Evolutionary conservation across 2,797 vertebrate genomes (phyloP).

Genomic region (Falco concolor): DNA sequence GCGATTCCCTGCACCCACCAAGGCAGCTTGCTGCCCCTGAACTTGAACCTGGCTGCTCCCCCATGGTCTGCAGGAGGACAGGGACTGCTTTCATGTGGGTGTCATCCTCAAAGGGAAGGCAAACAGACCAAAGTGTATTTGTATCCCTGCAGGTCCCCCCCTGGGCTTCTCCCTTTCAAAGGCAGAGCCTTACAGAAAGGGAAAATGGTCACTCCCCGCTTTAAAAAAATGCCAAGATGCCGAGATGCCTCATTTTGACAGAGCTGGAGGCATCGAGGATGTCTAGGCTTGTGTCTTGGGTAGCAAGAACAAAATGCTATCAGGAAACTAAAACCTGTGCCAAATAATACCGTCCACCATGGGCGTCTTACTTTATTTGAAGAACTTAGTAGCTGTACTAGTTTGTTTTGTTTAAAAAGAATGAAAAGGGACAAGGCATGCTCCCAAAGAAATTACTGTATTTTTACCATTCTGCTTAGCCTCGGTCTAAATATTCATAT

Average conservation of each 20-base stretch:
- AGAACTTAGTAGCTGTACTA: not conserved
- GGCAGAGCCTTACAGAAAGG: not conserved
- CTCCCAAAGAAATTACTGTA: not conserved
- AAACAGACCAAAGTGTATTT: not conserved
- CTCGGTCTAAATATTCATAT: not conserved
- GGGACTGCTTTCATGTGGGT: not conserved
- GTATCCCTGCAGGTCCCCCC: not conserved
- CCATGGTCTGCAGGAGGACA: not conserved
- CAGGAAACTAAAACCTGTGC: not conserved
- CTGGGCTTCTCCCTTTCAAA: not conserved
- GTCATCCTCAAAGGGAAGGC: too few species aligned
- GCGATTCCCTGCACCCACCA: accelerated
- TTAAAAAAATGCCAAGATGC: not conserved
- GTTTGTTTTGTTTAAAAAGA: not conserved
- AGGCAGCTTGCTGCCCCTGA: not conserved
- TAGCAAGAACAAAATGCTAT: not conserved
- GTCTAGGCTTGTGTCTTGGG: not conserved
- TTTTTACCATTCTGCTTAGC: not conserved
- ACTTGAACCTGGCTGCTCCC: not conserved
- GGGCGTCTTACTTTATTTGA: not conserved
- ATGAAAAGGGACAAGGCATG: not conserved
- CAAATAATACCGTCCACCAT: not conserved
- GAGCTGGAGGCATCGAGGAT: not conserved
- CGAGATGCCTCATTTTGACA: not conserved
- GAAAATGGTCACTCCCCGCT: not conserved